Evolutionary conservation across 2,797 vertebrate species (phyloP), one percentile per base, ranked within the genome.

Genomic region (Xenopus petersii): DNA sequence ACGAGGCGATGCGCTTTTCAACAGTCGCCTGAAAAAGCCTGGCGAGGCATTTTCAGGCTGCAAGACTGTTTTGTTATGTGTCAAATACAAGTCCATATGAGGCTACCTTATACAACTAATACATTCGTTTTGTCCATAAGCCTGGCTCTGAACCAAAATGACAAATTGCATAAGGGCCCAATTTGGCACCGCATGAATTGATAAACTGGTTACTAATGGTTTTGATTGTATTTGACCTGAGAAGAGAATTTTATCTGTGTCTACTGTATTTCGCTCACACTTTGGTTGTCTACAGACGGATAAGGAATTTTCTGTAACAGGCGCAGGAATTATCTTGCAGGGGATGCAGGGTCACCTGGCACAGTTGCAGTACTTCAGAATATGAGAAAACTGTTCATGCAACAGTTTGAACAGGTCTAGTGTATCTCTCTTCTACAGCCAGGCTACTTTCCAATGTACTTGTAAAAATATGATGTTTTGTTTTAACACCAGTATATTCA

Each of bases 321-420:
- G 12, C 21, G 2, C 26, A 33, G 24, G 58, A 36, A 72, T 77
- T 77, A 56, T 67, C 21, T 72, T 72, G 46, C 70, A 72, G 75
- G 75, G 71, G 75, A 71, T 67, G 12, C 10, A 55, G 56, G 75
- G 75, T 77, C 75, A 77, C 70, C 58, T 67, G 69, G 68, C 75
- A 30, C 4, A n/a, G 13, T 55, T n/a, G 13, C 66, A 59, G 21
- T 46, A 16, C 12, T 11, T 16, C 2, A 60, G 58, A 26, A 60
- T 15, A 60, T 1, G 21, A 26, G 4, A 26, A 26, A 60, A 24
- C 11, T 2, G 4, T 51, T 60, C 24, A 24, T 26, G 58, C 15
- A 56, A 56, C 54, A 56, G 16, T 7, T 12, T 4, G 15, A 16
- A 51, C 54, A 16, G 15, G 54, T 56, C 54, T 17, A 7, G 15